phyloP scores from a whole-genome alignment of 2,888 invertebrate species.

The Cephalotes varians region DNA sequence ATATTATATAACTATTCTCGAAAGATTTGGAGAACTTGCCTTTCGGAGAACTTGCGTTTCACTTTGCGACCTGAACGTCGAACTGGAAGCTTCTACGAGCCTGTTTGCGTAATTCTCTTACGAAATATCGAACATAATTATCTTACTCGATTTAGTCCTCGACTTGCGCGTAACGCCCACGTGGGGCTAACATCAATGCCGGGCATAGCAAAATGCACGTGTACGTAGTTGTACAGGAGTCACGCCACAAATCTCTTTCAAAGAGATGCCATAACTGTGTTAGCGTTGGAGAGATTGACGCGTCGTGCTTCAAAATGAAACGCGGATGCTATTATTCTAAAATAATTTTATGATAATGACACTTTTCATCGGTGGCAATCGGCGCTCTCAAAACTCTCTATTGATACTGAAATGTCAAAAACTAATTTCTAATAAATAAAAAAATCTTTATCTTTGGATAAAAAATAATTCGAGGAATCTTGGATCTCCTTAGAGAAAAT shows the following conservation, averaged over 20 bases:
- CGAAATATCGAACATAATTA: slow-evolving; percentile 53
- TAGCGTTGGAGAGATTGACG: slow-evolving; percentile 25
- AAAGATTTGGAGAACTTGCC: not conserved
- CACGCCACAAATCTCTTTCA: slow-evolving; percentile 37
- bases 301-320: slow-evolving; percentile 5
- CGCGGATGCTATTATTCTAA: slow-evolving; percentile 1
- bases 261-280: slow-evolving; percentile 34
- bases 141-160: slow-evolving; percentile 40
- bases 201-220: not conserved
- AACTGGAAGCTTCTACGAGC: not conserved
- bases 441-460: not conserved
- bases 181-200: slow-evolving; percentile 12
- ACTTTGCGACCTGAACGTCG: not conserved
- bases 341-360: slow-evolving; percentile 5
- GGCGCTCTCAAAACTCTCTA: not conserved
- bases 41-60: slow-evolving; percentile 5
- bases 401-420: not conserved
- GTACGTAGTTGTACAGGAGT: slow-evolving; percentile 3
- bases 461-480: not conserved
- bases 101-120: slow-evolving; percentile 44
- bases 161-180: slow-evolving; percentile 2
- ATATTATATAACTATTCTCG: not conserved
- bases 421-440: not conserved
- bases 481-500: not conserved
- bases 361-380: not conserved